Base-by-base conservation (phyloP, 2,888 invertebrate genomes). In the Meganola albula region DNA sequence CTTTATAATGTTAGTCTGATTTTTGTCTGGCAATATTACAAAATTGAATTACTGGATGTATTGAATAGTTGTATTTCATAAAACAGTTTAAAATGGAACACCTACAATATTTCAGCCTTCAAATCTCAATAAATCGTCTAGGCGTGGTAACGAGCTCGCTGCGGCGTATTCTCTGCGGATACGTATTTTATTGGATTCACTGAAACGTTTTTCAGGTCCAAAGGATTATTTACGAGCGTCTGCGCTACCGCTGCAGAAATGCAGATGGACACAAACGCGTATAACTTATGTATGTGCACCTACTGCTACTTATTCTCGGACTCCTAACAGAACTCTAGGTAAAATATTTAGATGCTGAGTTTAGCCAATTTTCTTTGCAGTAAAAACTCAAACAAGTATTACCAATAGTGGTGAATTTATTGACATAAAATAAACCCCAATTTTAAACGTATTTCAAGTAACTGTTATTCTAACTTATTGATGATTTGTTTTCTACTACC, bases 131-230 rank as follows among this genome's bases (percentile, higher is more conserved):
- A 85, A 85, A 85, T 84, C 84, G 79, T 74, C 77, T 80, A 77
- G 84, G 83, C 80, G 77, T 79, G 77, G 84, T 83, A 83, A 83
- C 84, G 83, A 82, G 82, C 82, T 74, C 83, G 64, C 74, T 80
- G 82, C 80, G 82, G 80, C 82, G 78, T 71, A 78, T 73, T 79
- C 83, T 80, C 80, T 82, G 79, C 82, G 84, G 84, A 84, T 85
- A 82, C 83, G 83, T 84, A 83, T 83, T 85, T 84, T 85, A 85
- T 85, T 84, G 83, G 84, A 85, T 83, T 82, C 78, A 80, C 73
- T 79, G 82, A 82, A 84, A 85, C 84, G 83, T 82, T 85, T 84
- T 84, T 83, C 84, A 80, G 79, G 77, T 78, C 82, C 76, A 68
- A 73, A 75, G 79, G 83, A 84, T 85, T 82, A 84, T 84, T 85